Base-by-base conservation (phyloP, 2,888 invertebrate species). In the Amaurobius ferox region DNA sequence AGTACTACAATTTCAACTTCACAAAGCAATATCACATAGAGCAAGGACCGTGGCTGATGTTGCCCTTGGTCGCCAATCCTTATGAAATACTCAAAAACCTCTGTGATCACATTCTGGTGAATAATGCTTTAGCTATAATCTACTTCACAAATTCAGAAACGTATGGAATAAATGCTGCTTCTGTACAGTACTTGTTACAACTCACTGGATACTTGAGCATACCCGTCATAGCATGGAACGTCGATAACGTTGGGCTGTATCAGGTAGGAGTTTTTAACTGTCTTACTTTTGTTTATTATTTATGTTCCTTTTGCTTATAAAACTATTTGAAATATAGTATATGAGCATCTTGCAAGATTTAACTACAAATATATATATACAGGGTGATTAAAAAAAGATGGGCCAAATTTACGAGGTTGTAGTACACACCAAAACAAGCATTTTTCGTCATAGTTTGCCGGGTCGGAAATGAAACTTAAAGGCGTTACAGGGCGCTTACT, bases 181-280 rank as follows among this genome's bases (percentile, higher is more conserved):
- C 97, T 89, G 96, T 97, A 86, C 97, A 97, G 92, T 98, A 97
- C 92, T 96, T 97, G 92, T 94, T 97, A 89, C 97, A 97, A 93
- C 93, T 97, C 90, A 96, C 97, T 89, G 97, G 97, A 81, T 97
- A 97, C 92, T 93, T 98, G 90, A 98, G 97, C 89, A 97, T 98
- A 91, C 98, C 98, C 90, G 97, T 98, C 76, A 97, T 98, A 90
- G 97, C 97, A 9, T 98, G 98, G 98, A 98, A 98, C 92, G 97
- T 98, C 9, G 98, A 98, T 92, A 98, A 98, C 92, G 97, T 98
- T 55, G 98, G 97, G 44, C 93, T 97, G 86, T 94, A 93, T 89
- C 91, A 93, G 90, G 91, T 91, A 88, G 89, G 90, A 19, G 30
- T 23, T 19, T 48, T 44, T 11, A 11, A n/a, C n/a, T n/a, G n/a